These are phyloP conservation scores for Petrocephalus sullivani DNA, from an alignment of 2,797 vertebrate species.

Conservation along the genomic window DNA sequence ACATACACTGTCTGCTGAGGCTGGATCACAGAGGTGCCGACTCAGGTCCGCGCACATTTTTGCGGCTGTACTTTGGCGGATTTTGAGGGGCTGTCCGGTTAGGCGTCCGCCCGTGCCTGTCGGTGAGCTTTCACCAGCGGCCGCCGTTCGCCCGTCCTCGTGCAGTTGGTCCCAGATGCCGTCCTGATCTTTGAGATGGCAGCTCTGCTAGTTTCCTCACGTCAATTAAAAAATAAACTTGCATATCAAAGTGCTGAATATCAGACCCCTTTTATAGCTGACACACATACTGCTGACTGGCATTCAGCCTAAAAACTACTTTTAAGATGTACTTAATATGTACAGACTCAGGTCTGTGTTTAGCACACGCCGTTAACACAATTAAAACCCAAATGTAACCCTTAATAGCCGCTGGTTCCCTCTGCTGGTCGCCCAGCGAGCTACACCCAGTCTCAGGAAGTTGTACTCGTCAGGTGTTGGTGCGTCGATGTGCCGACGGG, in stretches of 20 bases:
- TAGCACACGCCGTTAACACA: not conserved
- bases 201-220: too few relatives aligned
- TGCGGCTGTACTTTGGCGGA: too few relatives aligned
- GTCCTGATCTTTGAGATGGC: too few relatives aligned
- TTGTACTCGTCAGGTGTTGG: constrained; percentile 69
- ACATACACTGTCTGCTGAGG: not conserved
- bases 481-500: constrained; percentile 71
- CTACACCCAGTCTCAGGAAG: not conserved
- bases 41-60: too few relatives aligned
- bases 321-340: not conserved
- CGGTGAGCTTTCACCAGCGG: too few relatives aligned
- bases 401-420: not conserved
- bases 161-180: too few relatives aligned
- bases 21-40: too few relatives aligned
- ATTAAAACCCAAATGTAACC: not conserved
- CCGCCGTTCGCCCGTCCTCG: too few relatives aligned
- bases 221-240: too few relatives aligned
- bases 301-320: not conserved
- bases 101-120: too few relatives aligned
- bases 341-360: not conserved
- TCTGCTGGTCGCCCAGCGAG: not conserved
- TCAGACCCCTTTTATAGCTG: not conserved
- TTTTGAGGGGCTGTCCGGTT: too few relatives aligned
- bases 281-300: not conserved
- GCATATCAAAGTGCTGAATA: too few relatives aligned